Base-by-base conservation (phyloP, 1,140 invertebrate genomes). In the Drosophila paulistorum region DNA sequence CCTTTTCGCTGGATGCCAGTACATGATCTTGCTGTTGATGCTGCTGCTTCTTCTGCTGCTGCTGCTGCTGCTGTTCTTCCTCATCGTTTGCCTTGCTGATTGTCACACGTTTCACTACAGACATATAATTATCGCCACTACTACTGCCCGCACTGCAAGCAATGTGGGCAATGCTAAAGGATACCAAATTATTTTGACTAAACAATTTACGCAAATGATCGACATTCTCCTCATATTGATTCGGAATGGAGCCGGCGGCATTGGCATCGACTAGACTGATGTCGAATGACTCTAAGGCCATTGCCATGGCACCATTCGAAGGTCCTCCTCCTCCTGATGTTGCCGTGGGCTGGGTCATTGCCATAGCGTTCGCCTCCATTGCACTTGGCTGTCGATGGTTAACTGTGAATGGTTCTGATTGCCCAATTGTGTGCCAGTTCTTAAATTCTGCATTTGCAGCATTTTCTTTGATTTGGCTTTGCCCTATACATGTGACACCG, bases 41-140 rank as follows among this genome's bases (percentile, higher is more conserved):
- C 42, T 30, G 5, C 54, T 45, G 51, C 20, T 51, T 1, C 4
- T 23, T 51, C 10, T 30, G 39, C 26, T 61, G 17, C 13, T 45
- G 51, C 42, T 26, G 4, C 54, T 45, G 51, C 54, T 30, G 5
- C 3, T 77, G 37, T 26, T 79, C 39, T 9, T 61, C 61, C 35
- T n/a, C 37, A 37, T 23, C 59, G 10, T 65, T 23, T 37, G 45
- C 45, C 51, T 89, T 76, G 23, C 81, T 73, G 55, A 89, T 89
- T 51, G 81, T 83, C 42, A 93, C 74, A 70, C 93, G 81, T 77
- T 93, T 92, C 33, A 92, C 84, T 64, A 91, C 79, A 17, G 90
- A 91, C 91, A 92, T 92, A 35, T 92, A 92, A 64, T 92, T 92
- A 66, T 92, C 91, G 55, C 91, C 91, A 14, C 81, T 85, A 76